Conservation (phyloP, 2,888 invertebrate genomes). For the Smittia aterrima region DNA sequence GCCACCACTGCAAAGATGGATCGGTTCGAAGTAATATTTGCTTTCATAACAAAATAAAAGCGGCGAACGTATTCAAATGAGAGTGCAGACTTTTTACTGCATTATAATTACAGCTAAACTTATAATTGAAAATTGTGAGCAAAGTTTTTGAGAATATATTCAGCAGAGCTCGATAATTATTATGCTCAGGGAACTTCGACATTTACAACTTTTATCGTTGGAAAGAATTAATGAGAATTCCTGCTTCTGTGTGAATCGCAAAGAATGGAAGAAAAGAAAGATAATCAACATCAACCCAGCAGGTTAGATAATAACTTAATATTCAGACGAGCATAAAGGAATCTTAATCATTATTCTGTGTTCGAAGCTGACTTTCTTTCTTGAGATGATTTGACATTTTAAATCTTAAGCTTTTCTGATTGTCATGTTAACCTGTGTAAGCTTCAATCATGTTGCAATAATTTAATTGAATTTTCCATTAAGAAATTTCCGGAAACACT, state of each 20-base stretch:
- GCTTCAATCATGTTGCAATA: too few species aligned
- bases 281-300: too few species aligned
- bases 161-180: neutral
- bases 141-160: neutral
- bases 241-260: neutral
- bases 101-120: neutral
- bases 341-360: neutral
- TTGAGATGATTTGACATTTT: too few species aligned
- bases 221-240: neutral
- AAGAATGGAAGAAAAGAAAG: neutral
- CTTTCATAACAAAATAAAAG: neutral
- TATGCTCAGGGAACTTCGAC: neutral
- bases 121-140: conserved; percentile 10
- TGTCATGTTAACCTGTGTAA: too few species aligned
- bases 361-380: too few species aligned
- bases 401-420: too few species aligned
- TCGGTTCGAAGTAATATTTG: neutral
- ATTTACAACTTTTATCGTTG: neutral
- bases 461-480: too few species aligned
- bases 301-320: conserved; percentile 9
- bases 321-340: neutral
- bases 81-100: neutral
- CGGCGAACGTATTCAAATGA: too few species aligned
- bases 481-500: too few species aligned
- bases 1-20: neutral